Base-by-base conservation (phyloP, 2,888 invertebrate genomes). In the Epinotia brunnichana region DNA sequence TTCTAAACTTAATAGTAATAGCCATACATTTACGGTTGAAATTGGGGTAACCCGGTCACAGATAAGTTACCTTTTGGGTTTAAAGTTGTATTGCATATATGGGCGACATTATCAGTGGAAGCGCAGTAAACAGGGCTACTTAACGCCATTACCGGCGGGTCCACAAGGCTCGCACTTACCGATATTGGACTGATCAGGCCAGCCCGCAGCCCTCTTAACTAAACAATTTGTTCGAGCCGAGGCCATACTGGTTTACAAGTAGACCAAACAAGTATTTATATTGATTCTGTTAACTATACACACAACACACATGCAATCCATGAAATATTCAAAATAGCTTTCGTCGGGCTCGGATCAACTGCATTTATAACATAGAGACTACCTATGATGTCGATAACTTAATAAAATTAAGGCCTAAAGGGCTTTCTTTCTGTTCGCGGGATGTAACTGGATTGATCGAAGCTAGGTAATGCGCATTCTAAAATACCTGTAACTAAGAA, bases 181-280 rank as follows among this genome's bases (percentile, higher is more conserved):
- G 41, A 68, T 69, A 69, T 63, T 63, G 73, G 62, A 53, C 57
- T 29, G 71, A 61, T 61, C 61, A 57, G 68, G 24, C 73, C 73
- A 69, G 74, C 74, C 78, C 76, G 75, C 75, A 75, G 53, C 71
- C 69, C 53, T 68, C 72, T 66, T 74, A 70, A 75, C 71, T 74
- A 77, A 76, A 76, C 76, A 79, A 80, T 78, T 78, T 77, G 70
- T 74, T 77, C 70, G 77, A 77, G 76, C 75, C 76, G 76, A 81
- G 81, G 81, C 77, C 79, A 74, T 56, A 19, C 35, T 53, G 74
- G 68, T 68, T 64, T 74, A 68, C 61, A 69, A 53, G 41, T 64
- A 62, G 53, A 68, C 56, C 21, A 69, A 44, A 51, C 53, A 64
- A 24, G 56, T 54, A 60, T 59, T 24, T 60, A 17, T 48, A 48